Conservation (phyloP, 2,888 invertebrate species). For the Lottia gigantea region DNA sequence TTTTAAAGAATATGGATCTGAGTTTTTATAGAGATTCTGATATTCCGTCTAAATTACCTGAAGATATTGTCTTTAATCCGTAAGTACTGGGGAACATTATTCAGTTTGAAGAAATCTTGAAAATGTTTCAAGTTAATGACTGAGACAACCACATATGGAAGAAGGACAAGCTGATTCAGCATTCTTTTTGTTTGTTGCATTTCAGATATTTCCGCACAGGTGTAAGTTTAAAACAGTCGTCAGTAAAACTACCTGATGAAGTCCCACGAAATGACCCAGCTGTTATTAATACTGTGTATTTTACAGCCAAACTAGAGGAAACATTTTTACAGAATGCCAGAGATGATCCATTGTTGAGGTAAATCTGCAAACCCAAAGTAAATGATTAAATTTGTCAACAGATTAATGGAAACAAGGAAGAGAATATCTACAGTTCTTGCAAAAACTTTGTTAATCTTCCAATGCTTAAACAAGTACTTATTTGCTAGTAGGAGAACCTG, state of each 20-base stretch:
- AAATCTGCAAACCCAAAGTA: constrained; percentile 9
- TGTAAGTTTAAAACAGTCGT: constrained; percentile 62
- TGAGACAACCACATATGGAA: no score
- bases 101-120: neutral
- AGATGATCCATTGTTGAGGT: constrained; percentile 63
- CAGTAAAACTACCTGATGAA: constrained; percentile 69
- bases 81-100: constrained; percentile 38
- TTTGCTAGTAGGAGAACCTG: no score
- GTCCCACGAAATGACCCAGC: constrained; percentile 63
- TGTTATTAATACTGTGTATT: constrained; percentile 64
- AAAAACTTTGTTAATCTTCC: no score
- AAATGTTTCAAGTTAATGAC: no score
- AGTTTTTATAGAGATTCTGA: constrained; percentile 66
- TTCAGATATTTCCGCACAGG: constrained; percentile 66
- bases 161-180: no score
- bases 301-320: constrained; percentile 63
- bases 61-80: constrained; percentile 61
- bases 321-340: constrained; percentile 62
- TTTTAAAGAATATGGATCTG: constrained; percentile 50
- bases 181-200: neutral
- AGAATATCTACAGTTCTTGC: no score
- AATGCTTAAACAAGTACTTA: no score
- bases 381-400: neutral
- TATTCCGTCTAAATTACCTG: constrained; percentile 63
- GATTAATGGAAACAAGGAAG: no score